Conservation (phyloP, 2,888 invertebrate genomes). For the Eristalis pertinax region DNA sequence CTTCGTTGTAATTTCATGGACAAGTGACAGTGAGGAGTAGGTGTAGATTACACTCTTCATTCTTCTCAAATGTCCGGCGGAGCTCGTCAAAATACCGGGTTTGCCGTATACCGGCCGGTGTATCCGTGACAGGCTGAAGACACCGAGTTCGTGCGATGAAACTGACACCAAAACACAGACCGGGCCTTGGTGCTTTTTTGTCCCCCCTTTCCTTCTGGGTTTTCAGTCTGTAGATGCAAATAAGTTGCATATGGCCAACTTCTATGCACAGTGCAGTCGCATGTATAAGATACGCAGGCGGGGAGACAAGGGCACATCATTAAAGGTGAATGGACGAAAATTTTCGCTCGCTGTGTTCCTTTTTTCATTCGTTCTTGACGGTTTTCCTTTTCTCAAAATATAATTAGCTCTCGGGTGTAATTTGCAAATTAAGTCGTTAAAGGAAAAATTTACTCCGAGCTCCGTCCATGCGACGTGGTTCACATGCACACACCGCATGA, state of each 20-base stretch:
- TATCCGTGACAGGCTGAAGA: conserved; percentile 65
- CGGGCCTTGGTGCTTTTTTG: not conserved
- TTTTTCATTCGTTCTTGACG: conserved; percentile 27
- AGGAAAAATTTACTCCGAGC: conserved; percentile 61
- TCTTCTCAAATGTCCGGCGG: conserved; percentile 62
- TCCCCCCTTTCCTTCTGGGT: not conserved
- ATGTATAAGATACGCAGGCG: conserved; percentile 15
- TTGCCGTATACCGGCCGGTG: conserved; percentile 14
- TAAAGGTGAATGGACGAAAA: conserved; percentile 57
- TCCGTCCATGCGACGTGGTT: conserved; percentile 33
- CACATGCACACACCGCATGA: conserved; percentile 3
- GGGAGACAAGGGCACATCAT: conserved; percentile 9
- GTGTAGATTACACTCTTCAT: conserved; percentile 68
- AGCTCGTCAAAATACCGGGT: conserved; percentile 62
- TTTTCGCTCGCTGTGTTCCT: conserved; percentile 27
- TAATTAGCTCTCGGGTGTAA: conserved; percentile 72
- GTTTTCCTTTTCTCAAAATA: conserved; percentile 65
- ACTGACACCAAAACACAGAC: conserved; percentile 50
- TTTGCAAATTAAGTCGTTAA: conserved; percentile 73
- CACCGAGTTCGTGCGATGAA: conserved; percentile 51
- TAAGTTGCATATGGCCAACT: conserved; percentile 60
- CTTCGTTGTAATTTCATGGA: conserved; percentile 66
- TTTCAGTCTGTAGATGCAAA: conserved; percentile 34
- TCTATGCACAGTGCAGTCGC: conserved; percentile 3
- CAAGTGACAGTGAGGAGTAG: conserved; percentile 66